Base-by-base conservation (phyloP, 2,113 vertebrate species). In the Istiophorus platypterus region DNA sequence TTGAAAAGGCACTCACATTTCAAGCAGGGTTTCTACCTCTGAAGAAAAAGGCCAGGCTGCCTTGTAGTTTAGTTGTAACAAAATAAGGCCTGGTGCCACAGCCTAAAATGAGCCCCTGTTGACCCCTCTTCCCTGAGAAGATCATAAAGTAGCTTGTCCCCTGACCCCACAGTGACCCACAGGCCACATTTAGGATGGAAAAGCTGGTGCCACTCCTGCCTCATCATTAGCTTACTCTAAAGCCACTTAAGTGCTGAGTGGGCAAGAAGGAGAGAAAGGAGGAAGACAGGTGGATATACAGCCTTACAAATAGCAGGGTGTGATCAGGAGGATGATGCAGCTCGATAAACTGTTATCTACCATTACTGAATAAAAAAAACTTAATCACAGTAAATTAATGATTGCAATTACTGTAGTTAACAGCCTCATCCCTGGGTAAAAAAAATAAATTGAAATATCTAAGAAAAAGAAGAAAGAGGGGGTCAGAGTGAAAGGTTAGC, bases 191-290 rank as follows among this genome's bases (percentile, higher is more conserved):
- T 82, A 77, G 22, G 71, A 77, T n/a, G 56, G 41, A 66, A 73
- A 87, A 88, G 52, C 75, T 76, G 29, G 75, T 37, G 72, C 24
- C 10, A 88, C 80, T 56, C 45, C 71, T 67, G 83, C 59, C 77
- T 86, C 80, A 87, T 88, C 86, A 89, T 90, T 83, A 89, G 88
- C 85, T 90, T 88, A 91, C 84, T 37, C 85, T 86, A 92, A 92
- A 89, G 85, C 89, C 84, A 91, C 81, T 90, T 90, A 86, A 89
- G 81, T 78, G 70, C 64, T 68, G 83, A 83, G 84, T 77, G 74
- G 57, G 62, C 51, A 26, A 20, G 65, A 45, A 56, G 34, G 18
- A 56, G 62, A 68, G 66, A 41, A 61, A 82, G 62, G 70, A n/a
- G n/a, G 26, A 56, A 64, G 78, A 62, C 13, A 62, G 47, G 72